Conservation (phyloP, 2,888 invertebrate genomes). For the Coleophora flavipennella region DNA sequence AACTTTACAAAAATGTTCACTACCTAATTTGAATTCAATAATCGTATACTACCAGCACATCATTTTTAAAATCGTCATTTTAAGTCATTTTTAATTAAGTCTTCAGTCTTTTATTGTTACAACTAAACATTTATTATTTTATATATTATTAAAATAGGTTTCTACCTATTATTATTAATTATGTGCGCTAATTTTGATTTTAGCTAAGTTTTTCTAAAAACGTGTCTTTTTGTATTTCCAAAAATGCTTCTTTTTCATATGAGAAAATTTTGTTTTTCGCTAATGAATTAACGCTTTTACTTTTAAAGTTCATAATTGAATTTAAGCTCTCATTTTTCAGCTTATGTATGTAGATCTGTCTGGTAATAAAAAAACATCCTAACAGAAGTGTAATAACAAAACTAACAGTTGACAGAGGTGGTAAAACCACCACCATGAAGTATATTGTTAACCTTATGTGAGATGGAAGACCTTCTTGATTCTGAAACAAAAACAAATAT, state of each 20-base stretch:
- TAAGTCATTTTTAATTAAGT: no score
- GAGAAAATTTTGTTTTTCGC: conserved; percentile 42
- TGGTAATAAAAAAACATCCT: conserved; percentile 39
- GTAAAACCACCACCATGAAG: conserved; percentile 64
- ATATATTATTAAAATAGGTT: no score
- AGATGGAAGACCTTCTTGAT: conserved; percentile 70
- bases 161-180: neutral
- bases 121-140: no score
- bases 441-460: conserved; percentile 58
- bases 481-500: conserved; percentile 55
- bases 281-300: conserved; percentile 35
- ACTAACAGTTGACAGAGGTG: conserved; percentile 49
- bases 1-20: no score
- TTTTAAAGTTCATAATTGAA: conserved; percentile 39
- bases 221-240: conserved; percentile 28
- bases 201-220: neutral
- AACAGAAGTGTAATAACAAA: conserved; percentile 30
- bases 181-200: neutral
- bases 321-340: conserved; percentile 34
- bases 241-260: conserved; percentile 47
- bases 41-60: no score
- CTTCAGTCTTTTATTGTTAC: no score
- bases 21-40: no score
- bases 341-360: conserved; percentile 35
- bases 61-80: no score